These are phyloP conservation scores for Ptychobarbus kaznakovi DNA, from an alignment of 2,797 vertebrate genomes.

Conservation along the genomic window DNA sequence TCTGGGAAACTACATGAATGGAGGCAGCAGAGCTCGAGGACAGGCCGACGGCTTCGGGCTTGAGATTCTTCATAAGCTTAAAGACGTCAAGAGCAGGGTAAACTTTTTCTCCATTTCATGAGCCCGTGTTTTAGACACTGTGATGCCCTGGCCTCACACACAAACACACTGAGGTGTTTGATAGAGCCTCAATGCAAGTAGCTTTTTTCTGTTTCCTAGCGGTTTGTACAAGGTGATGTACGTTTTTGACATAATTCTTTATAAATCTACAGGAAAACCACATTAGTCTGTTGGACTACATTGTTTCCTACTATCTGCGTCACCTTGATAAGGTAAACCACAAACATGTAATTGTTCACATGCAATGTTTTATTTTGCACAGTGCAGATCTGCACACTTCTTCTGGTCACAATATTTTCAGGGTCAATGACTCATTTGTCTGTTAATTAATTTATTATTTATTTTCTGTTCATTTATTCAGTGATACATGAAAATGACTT, in stretches of 20 bases:
- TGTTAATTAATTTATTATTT: background rate
- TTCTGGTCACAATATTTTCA: background rate
- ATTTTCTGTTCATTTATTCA: background rate
- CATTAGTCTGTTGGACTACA: constrained; percentile 91
- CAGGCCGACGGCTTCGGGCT: constrained; percentile 96
- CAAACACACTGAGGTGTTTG: background rate
- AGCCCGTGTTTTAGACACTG: background rate
- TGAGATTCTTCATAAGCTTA: constrained; percentile 97
- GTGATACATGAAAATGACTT: background rate
- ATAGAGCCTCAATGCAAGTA: background rate
- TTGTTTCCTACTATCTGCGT: constrained; percentile 91
- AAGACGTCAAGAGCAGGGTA: constrained; percentile 96
- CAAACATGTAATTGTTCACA: background rate
- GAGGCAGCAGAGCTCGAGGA: constrained; percentile 90
- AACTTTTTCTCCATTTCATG: background rate
- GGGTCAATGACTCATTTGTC: background rate
- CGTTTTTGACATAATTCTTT: background rate
- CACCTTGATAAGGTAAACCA: constrained; percentile 87
- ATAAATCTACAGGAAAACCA: constrained; percentile 82
- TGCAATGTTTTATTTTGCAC: background rate
- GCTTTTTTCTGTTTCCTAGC: constrained; percentile 1
- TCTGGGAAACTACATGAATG: constrained; percentile 98
- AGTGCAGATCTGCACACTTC: background rate
- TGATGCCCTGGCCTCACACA: background rate
- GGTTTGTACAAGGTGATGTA: background rate